These are phyloP conservation scores for Nothocercus nigrocapillus DNA, from an alignment of 2,113 vertebrate genomes.

Conservation along the genomic window DNA sequence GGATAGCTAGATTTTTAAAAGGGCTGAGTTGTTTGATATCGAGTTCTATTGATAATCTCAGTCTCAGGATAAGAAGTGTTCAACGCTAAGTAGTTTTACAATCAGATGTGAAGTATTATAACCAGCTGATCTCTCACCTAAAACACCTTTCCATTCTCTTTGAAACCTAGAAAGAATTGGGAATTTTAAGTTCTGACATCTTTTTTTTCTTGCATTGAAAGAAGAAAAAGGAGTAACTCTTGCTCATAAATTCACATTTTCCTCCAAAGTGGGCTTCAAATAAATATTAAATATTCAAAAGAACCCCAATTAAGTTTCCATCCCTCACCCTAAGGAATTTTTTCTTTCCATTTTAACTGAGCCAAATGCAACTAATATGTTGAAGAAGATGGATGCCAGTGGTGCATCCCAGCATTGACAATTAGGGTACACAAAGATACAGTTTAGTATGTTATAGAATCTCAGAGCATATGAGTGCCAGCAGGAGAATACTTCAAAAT, in stretches of 20 bases:
- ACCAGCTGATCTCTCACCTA: neutral
- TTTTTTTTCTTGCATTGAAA: neutral
- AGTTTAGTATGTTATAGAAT: neutral
- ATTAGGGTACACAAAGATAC: neutral
- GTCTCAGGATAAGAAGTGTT: neutral
- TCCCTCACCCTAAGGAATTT: neutral
- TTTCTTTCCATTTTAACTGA: neutral
- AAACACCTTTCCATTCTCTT: neutral
- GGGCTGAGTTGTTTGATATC: neutral
- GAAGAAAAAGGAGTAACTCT: neutral
- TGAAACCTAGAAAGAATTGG: neutral
- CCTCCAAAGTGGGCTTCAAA: neutral
- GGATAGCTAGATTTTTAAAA: neutral
- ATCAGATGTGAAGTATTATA: neutral
- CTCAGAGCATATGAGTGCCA: neutral
- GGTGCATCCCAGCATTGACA: neutral
- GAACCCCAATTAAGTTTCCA: neutral
- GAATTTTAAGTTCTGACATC: neutral
- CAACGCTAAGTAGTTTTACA: neutral
- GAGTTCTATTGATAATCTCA: neutral
- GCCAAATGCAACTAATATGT: neutral
- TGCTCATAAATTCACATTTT: neutral
- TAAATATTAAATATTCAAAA: neutral
- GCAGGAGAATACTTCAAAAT: slow-evolving; percentile 21
- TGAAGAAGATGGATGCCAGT: neutral